Conservation (phyloP, 2,797 vertebrate genomes). For the Acanthopagrus latus region DNA sequence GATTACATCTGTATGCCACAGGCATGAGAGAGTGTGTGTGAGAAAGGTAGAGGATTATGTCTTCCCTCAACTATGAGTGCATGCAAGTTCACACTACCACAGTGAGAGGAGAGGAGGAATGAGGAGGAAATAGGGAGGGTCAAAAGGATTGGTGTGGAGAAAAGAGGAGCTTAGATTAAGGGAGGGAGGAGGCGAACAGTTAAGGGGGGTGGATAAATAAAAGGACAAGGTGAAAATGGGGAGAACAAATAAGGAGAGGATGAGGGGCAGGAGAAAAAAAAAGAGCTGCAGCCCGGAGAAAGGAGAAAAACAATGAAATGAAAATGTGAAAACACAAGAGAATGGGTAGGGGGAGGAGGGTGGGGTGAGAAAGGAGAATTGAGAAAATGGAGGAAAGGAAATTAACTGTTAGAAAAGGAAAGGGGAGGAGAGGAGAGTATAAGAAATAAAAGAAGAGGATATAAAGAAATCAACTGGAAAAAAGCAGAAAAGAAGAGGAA, state of each 20-base stretch:
- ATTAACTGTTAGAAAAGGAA: background rate
- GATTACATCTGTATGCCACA: slow-evolving; percentile 66
- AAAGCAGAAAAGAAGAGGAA: background rate
- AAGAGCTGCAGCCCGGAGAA: background rate
- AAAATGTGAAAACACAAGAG: background rate
- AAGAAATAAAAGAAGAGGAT: background rate
- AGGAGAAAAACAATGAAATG: background rate
- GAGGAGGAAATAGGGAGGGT: background rate
- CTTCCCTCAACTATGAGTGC: slow-evolving; percentile 37
- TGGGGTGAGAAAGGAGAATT: background rate
- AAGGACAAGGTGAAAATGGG: slow-evolving; percentile 12
- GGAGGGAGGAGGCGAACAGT: background rate
- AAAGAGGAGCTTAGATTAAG: background rate
- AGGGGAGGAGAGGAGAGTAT: background rate
- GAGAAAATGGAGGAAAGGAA: background rate
- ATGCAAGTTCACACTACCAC: slow-evolving; percentile 37
- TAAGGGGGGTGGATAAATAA: background rate
- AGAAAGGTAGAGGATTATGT: slow-evolving; percentile 58
- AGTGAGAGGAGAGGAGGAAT: slow-evolving; percentile 7
- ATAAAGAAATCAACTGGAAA: background rate
- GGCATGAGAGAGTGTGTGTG: slow-evolving; percentile 39
- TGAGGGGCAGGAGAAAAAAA: background rate
- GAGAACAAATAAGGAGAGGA: background rate
- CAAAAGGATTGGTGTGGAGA: slow-evolving; percentile 9
- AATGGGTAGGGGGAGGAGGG: background rate